A percentile compares a stretch with the other conserved stretches of the same genome.
These are phyloP conservation scores for Phytoseiulus persimilis DNA, from an alignment of 2,888 invertebrate genomes.

Conservation along the genomic window DNA sequence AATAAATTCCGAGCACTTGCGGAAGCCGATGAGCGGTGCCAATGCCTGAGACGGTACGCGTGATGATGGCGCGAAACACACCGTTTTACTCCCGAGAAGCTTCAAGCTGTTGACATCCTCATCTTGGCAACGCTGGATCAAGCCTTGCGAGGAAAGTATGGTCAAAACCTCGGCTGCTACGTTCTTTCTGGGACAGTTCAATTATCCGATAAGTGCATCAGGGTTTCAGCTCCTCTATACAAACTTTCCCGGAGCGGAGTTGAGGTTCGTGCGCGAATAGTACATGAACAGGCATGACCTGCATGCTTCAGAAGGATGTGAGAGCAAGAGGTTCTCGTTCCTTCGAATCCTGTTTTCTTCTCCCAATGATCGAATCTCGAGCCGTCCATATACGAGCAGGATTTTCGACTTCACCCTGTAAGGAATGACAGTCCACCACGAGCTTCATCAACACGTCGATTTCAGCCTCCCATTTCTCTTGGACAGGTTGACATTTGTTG, in stretches of 20 bases:
- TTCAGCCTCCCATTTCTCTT: conserved; percentile 12
- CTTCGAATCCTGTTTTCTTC: too few relatives aligned
- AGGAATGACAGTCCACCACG: background rate
- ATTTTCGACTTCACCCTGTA: background rate
- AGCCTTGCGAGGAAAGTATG: conserved; percentile 7
- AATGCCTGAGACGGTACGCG: background rate
- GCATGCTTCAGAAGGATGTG: conserved; percentile 21
- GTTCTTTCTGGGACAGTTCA: background rate
- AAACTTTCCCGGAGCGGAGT: conserved; percentile 9
- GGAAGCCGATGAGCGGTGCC: background rate
- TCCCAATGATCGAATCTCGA: too few relatives aligned
- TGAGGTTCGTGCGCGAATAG: background rate
- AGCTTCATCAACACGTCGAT: background rate
- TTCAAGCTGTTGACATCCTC: background rate
- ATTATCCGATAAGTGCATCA: background rate
- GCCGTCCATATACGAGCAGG: background rate
- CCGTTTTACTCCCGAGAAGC: background rate
- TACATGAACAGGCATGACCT: background rate
- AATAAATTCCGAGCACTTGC: background rate
- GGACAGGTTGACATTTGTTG: conserved; percentile 10
- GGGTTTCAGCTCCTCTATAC: background rate
- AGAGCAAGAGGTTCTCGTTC: background rate
- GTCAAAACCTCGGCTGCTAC: background rate
- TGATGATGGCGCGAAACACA: conserved; percentile 12
- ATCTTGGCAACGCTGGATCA: background rate